Evolutionary conservation across 2,888 invertebrate species (phyloP).

Genomic region (Homarus gammarus): DNA sequence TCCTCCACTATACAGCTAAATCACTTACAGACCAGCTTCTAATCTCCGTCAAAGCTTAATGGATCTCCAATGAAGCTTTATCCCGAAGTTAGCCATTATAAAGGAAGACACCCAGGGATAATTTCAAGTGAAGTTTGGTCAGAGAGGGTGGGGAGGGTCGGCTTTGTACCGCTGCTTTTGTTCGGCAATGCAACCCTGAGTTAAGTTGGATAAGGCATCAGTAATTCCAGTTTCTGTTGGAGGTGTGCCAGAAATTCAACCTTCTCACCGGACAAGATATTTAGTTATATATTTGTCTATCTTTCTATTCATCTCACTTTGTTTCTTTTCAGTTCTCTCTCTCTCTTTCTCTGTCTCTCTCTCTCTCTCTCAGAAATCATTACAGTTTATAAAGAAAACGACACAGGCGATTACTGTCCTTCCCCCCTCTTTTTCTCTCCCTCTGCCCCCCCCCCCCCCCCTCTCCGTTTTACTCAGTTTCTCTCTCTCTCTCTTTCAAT

Average conservation of each 20-base stretch:
- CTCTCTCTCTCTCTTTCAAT: too few species aligned
- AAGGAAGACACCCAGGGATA: too few species aligned
- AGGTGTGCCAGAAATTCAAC: neutral
- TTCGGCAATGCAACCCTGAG: neutral
- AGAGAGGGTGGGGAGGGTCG: too few species aligned
- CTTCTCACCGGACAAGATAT: neutral
- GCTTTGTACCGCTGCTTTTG: too few species aligned
- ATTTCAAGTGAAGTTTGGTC: too few species aligned
- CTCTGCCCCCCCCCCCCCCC: too few species aligned
- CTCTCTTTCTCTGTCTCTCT: constrained; percentile 4
- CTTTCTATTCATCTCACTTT: constrained; percentile 1
- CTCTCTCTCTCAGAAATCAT: neutral
- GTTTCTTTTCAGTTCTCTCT: neutral
- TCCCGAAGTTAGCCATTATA: too few species aligned
- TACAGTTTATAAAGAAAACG: neutral
- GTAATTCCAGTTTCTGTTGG: neutral
- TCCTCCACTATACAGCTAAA: too few species aligned
- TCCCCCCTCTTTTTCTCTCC: constrained; percentile 34
- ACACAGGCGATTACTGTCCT: neutral
- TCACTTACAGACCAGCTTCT: too few species aligned
- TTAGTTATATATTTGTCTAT: neutral
- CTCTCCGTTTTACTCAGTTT: too few species aligned
- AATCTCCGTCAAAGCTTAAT: too few species aligned
- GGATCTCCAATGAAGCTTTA: too few species aligned
- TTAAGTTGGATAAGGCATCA: neutral